A percentile compares a stretch with the other conserved stretches of the same genome.
Evolutionary conservation across 2,888 invertebrate species (phyloP).

Genomic region (Pediacus dermestoides): DNA sequence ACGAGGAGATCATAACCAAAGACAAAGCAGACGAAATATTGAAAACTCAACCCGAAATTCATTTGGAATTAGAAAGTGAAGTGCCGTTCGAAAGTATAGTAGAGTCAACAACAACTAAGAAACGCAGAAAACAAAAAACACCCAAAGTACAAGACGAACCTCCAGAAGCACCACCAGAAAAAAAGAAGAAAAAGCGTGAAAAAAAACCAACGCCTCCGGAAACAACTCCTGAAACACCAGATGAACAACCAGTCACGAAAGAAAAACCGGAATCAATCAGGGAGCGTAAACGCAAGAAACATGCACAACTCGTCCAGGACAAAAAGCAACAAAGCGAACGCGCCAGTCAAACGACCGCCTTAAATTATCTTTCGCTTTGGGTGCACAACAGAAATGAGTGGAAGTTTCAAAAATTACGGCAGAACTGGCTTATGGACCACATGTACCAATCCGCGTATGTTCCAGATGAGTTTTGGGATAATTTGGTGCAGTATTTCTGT

Average conservation of each 20-base stretch:
- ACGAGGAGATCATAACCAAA: conserved; percentile 28
- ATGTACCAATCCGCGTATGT: conserved; percentile 61
- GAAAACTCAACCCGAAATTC: conserved; percentile 8
- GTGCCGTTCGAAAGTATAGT: conserved; percentile 6
- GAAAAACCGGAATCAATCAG: conserved; percentile 56
- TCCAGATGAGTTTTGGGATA: conserved; percentile 61
- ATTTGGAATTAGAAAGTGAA: conserved; percentile 6
- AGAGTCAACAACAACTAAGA: conserved; percentile 7
- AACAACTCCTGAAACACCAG: conserved; percentile 1
- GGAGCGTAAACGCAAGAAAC: conserved; percentile 62
- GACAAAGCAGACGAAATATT: conserved; percentile 18
- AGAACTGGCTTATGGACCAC: conserved; percentile 71
- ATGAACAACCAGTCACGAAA: conserved; percentile 33
- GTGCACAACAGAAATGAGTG: conserved; percentile 65
- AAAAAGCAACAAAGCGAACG: conserved; percentile 55
- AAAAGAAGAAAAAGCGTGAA: conserved; percentile 5
- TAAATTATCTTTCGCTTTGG: conserved; percentile 71
- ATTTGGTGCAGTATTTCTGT: conserved; percentile 67
- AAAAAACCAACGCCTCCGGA: background rate
- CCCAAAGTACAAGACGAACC: conserved; percentile 11
- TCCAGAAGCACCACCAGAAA: conserved; percentile 2
- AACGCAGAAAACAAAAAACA: conserved; percentile 6
- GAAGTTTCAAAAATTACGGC: conserved; percentile 78
- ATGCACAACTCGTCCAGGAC: conserved; percentile 55
- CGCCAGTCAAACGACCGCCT: conserved; percentile 58